Percentiles rank a stretch among this genome's conserved stretches.
phyloP scores from a whole-genome alignment of 2,113 vertebrate species.

The Danio rerio region GRCz12tu NC_133194.1:23353001-23353500 shows the following conservation, averaged over 20 bases:
- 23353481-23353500: slow-evolving; percentile 45
- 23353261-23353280: slow-evolving; percentile 49
- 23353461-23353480: slow-evolving; percentile 45
- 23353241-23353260: neutral
- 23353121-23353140: slow-evolving; percentile 5
- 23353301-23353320: slow-evolving; percentile 66
- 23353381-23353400: slow-evolving; percentile 73
- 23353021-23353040: neutral
- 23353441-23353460: slow-evolving; percentile 63
- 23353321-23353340: slow-evolving; percentile 69
- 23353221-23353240: neutral
- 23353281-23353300: slow-evolving; percentile 56
- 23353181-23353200: slow-evolving; percentile 27
- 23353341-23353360: slow-evolving; percentile 76
- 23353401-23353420: slow-evolving; percentile 77
- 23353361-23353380: slow-evolving; percentile 79
- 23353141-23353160: slow-evolving; percentile 27
- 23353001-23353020: neutral
- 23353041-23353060: neutral
- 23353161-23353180: slow-evolving; percentile 36
- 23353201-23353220: neutral
- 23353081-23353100: slow-evolving; percentile 24
- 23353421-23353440: slow-evolving; percentile 74
- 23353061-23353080: slow-evolving; percentile 10
- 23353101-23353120: slow-evolving; percentile 28